Evolutionary conservation across 2,888 invertebrate species (phyloP), one percentile per base, ranked within the genome.

Genomic region (Limenitis camilla): DNA sequence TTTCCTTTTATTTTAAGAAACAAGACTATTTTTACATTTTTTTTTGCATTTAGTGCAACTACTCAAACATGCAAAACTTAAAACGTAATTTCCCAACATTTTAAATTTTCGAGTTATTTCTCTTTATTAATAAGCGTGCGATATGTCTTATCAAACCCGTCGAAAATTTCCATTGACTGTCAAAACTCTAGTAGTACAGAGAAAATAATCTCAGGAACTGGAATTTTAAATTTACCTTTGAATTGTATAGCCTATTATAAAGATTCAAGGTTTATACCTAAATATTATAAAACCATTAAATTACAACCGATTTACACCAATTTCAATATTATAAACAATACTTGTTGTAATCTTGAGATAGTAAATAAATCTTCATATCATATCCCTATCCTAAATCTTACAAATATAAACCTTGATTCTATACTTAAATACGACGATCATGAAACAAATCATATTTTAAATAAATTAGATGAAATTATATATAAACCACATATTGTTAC

Each of bases 211-310:
- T 46, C 41, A 5, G 40, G 32, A 7, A 50, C 47, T 38, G 44
- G 41, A 19, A 49, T 45, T 33, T 43, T 57, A 41, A 49, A 30
- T 6, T n/a, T 52, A 35, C 52, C 49, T 43, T 33, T 42, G 27
- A 33, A 58, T 10, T 56, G 52, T 51, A 39, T 36, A 42, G 43
- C 43, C 9, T 58, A 32, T 51, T 43, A 40, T 31, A 49, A 55
- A 42, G 40, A 52, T 29, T 43, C 42, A 36, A 52, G 35, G 30
- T 42, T 49, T 35, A 30, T 52, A 32, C 44, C 40, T n/a, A 51
- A 51, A 43, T 40, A 31, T 7, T 27, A 9, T 11, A 51, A 43
- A 39, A 48, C 32, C 5, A 43, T 53, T n/a, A 40, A 52, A 19
- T 29, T 45, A 10, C 30, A 31, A 36, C 43, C 39, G 40, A 50